These are phyloP conservation scores for Bimastos eiseni DNA, from an alignment of 2,888 invertebrate genomes.

Conservation along the genomic window DNA sequence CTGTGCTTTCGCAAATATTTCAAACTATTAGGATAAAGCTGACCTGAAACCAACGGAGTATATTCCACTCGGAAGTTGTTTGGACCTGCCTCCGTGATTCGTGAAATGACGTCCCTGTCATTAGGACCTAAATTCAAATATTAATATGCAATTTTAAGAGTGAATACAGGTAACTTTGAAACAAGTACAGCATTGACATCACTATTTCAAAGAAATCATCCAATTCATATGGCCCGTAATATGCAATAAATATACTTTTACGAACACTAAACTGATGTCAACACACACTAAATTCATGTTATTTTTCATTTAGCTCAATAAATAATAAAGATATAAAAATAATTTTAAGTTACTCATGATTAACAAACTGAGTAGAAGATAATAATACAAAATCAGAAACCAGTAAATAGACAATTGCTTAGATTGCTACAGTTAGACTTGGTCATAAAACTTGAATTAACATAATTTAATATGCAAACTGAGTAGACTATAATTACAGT, in stretches of 20 bases:
- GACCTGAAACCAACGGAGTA: conserved; percentile 26
- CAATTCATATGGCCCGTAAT: background rate
- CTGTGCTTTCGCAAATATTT: background rate
- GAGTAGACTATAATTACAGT: too few relatives aligned
- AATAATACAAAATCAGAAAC: too few relatives aligned
- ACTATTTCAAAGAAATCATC: background rate
- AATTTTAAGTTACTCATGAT: too few relatives aligned
- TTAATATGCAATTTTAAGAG: background rate
- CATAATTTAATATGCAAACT: too few relatives aligned
- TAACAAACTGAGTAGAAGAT: too few relatives aligned
- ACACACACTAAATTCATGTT: background rate
- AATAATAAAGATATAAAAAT: too few relatives aligned
- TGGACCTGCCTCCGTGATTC: conserved; percentile 24
- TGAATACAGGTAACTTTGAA: too few relatives aligned
- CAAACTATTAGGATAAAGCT: background rate
- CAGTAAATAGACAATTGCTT: too few relatives aligned
- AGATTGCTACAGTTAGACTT: too few relatives aligned
- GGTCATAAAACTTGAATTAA: too few relatives aligned
- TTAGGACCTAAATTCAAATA: conserved; percentile 29
- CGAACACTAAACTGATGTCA: background rate
- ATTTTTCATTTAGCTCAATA: too few relatives aligned
- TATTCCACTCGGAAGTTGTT: conserved; percentile 35
- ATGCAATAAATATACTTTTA: background rate
- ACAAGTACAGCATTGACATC: background rate
- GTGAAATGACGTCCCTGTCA: conserved; percentile 23